Evolutionary conservation across 1,140 invertebrate genomes (phyloP).

Genomic region (Drosophila bifasciata): DNA sequence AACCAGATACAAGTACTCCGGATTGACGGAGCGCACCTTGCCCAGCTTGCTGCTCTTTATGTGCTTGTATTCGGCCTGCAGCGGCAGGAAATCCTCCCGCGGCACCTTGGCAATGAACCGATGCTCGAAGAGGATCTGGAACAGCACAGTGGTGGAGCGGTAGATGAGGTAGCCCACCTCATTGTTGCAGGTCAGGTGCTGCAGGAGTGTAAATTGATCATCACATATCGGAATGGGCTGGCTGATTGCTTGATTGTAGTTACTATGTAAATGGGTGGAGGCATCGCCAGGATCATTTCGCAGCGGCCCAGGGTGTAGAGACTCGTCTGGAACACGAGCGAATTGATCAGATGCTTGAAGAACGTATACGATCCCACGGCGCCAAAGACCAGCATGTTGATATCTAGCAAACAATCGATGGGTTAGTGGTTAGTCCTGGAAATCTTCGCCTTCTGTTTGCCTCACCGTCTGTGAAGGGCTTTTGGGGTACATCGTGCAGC

Average conservation of each 20-base stretch:
- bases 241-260: slow-evolving; percentile 10
- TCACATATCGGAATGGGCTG: neutral
- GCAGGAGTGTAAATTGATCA: neutral
- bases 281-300: slow-evolving; percentile 85
- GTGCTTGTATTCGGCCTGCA: slow-evolving; percentile 79
- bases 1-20: slow-evolving; percentile 85
- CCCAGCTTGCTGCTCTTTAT: slow-evolving; percentile 60
- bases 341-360: slow-evolving; percentile 86
- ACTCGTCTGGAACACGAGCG: slow-evolving; percentile 85
- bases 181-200: slow-evolving; percentile 74
- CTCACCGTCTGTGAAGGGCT: slow-evolving; percentile 53
- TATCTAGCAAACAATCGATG: slow-evolving; percentile 47
- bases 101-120: slow-evolving; percentile 85
- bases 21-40: slow-evolving; percentile 84
- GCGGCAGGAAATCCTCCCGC: slow-evolving; percentile 85
- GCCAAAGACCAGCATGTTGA: slow-evolving; percentile 85
- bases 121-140: slow-evolving; percentile 86
- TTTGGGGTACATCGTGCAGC: slow-evolving; percentile 83
- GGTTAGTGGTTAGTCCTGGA: neutral
- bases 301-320: slow-evolving; percentile 85
- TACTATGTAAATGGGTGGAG: slow-evolving; percentile 85
- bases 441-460: no score
- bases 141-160: slow-evolving; percentile 85
- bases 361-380: slow-evolving; percentile 85
- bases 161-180: slow-evolving; percentile 82